Evolutionary conservation across 2,797 vertebrate genomes (phyloP).

Genomic region (Falco concolor): DNA sequence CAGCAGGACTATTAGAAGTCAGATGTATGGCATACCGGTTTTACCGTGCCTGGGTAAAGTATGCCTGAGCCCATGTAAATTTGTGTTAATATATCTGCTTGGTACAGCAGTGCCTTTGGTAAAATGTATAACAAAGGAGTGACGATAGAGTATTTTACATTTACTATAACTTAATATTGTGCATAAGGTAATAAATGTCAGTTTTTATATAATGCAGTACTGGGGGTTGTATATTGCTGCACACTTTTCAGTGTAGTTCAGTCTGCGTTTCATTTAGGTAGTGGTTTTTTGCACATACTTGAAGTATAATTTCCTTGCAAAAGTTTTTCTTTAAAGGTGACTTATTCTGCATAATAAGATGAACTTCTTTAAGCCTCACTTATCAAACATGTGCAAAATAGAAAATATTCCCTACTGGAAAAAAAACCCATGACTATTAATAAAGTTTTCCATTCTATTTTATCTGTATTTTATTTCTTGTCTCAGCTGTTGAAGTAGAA

Average conservation of each 20-base stretch:
- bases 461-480: background rate
- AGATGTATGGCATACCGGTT: background rate
- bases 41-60: background rate
- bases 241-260: background rate
- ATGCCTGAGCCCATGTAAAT: accelerated
- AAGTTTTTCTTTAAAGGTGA: background rate
- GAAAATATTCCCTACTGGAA: background rate
- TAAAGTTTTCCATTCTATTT: background rate
- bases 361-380: background rate
- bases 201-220: accelerated
- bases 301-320: background rate
- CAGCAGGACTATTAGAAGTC: background rate
- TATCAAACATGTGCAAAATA: background rate
- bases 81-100: background rate
- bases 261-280: background rate
- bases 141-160: background rate
- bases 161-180: background rate
- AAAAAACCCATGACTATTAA: background rate
- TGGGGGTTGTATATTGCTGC: background rate
- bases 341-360: background rate
- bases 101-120: background rate
- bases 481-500: background rate
- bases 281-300: background rate
- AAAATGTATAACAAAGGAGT: background rate
- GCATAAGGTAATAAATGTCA: background rate